Conservation (phyloP, 2,888 invertebrate species). For the Melangyna quadrimaculata region DNA sequence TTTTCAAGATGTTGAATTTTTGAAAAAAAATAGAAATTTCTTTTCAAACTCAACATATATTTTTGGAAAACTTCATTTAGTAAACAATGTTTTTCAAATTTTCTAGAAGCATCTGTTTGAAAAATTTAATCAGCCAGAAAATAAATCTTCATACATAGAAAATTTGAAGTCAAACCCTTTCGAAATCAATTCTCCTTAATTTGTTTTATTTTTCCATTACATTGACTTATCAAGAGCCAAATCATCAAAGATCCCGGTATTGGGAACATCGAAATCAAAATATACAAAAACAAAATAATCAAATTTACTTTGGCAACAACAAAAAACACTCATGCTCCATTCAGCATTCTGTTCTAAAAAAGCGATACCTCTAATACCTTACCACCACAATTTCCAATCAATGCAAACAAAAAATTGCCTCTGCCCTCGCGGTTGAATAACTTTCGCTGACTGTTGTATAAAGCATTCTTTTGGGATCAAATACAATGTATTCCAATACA, state of each 20-base stretch:
- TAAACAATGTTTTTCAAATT: too few species aligned
- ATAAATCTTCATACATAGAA: too few species aligned
- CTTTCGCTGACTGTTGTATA: slow-evolving; percentile 29
- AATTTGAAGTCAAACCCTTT: too few species aligned
- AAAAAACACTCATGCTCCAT: neutral
- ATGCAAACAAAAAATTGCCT: neutral
- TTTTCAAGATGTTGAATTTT: too few species aligned
- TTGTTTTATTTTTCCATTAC: neutral
- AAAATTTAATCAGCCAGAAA: too few species aligned
- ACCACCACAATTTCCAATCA: slow-evolving; percentile 16
- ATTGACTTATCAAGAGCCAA: slow-evolving; percentile 1
- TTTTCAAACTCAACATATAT: too few species aligned
- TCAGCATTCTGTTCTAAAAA: neutral
- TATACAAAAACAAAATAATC: neutral
- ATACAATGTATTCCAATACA: slow-evolving; percentile 29
- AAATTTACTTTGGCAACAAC: neutral
- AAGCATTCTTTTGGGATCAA: slow-evolving; percentile 25
- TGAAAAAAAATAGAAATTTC: too few species aligned
- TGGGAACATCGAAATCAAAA: neutral
- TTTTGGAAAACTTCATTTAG: too few species aligned
- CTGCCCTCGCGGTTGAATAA: slow-evolving; percentile 20
- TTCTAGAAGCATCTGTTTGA: too few species aligned
- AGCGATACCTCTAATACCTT: neutral
- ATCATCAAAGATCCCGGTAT: neutral
- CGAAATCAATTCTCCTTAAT: too few species aligned